phyloP scores from a whole-genome alignment of 2,888 invertebrate genomes.

The Phrixothrix hirtus region DNA sequence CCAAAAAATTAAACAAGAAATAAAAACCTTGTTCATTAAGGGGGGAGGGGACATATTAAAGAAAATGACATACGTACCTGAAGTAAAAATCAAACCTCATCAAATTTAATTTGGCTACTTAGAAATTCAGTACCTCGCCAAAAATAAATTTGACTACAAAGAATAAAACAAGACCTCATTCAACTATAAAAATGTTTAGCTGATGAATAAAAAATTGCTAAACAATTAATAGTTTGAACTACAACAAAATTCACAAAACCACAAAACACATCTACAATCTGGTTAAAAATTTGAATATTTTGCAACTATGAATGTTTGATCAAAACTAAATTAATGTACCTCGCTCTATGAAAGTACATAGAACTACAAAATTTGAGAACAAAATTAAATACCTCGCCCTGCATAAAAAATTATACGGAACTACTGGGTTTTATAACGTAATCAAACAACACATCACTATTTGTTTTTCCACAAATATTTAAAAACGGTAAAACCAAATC shows the following conservation, averaged over 20 bases:
- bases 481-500: no score
- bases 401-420: slow-evolving; percentile 5
- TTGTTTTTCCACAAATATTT: no score
- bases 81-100: no score
- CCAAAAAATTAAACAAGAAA: no score
- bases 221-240: not conserved
- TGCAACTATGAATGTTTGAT: not conserved
- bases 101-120: no score
- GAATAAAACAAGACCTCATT: not conserved
- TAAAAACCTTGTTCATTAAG: no score
- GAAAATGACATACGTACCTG: no score
- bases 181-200: not conserved
- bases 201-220: not conserved
- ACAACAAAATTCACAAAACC: not conserved
- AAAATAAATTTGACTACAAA: not conserved
- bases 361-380: not conserved
- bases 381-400: slow-evolving; percentile 10
- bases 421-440: no score
- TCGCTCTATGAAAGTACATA: slow-evolving; percentile 6
- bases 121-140: not conserved
- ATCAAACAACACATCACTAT: no score
- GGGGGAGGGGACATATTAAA: no score
- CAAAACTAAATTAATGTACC: not conserved
- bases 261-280: not conserved
- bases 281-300: not conserved